Evolutionary conservation across 1,140 invertebrate genomes (phyloP).

Genomic region (Diachasma alloeum): DNA sequence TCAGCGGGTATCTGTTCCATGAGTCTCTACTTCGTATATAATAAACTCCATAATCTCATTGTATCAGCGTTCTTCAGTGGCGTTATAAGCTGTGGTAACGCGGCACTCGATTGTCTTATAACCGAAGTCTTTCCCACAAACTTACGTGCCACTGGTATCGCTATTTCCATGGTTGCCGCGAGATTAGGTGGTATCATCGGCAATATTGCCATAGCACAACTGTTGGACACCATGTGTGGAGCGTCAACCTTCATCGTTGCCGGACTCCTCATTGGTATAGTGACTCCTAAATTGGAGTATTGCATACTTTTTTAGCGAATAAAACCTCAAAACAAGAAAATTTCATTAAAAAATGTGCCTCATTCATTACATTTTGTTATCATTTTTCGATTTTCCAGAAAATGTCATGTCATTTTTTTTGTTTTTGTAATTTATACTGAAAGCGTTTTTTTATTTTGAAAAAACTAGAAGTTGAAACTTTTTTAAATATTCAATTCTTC

Average conservation of each 20-base stretch:
- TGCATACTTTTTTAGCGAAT: not conserved
- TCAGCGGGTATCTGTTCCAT: conserved; percentile 86
- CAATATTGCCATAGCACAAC: conserved; percentile 84
- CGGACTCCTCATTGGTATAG: conserved; percentile 73
- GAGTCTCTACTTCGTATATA: conserved; percentile 84
- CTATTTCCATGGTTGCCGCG: conserved; percentile 86
- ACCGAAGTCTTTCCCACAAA: conserved; percentile 90
- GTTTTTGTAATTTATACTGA: too few species aligned
- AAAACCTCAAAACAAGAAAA: not conserved
- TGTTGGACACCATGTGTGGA: conserved; percentile 83
- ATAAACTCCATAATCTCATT: conserved; percentile 81
- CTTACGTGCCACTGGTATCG: conserved; percentile 84
- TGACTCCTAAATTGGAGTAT: too few species aligned
- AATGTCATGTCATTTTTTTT: too few species aligned
- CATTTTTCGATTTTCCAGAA: too few species aligned
- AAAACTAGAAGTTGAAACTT: too few species aligned
- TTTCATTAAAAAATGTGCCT: too few species aligned
- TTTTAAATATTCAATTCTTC: too few species aligned
- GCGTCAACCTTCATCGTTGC: conserved; percentile 87
- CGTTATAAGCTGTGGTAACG: conserved; percentile 88
- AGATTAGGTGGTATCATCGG: conserved; percentile 85
- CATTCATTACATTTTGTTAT: too few species aligned
- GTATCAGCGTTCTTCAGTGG: conserved; percentile 87
- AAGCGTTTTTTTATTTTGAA: too few species aligned
- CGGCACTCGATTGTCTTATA: conserved; percentile 86